phyloP scores from a whole-genome alignment of 1,140 invertebrate species.

The Atta texana region DNA sequence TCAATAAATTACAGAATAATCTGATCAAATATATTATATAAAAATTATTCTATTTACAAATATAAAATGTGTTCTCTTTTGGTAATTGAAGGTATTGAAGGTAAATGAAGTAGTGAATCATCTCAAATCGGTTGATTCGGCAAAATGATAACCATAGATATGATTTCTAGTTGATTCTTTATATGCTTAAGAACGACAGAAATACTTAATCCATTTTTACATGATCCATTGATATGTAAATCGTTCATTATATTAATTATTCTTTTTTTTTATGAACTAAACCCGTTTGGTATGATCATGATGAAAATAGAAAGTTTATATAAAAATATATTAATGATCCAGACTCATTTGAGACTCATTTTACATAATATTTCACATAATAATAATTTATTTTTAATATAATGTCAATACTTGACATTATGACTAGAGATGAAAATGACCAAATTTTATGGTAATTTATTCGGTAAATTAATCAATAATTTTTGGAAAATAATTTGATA shows the following conservation, averaged over 20 bases:
- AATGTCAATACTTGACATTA: too few relatives aligned
- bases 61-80: neutral
- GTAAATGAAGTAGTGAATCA: neutral
- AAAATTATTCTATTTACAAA: neutral
- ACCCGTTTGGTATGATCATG: conserved; percentile 12
- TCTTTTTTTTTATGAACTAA: conserved; percentile 4
- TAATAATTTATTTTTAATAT: neutral
- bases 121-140: neutral
- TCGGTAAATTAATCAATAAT: too few relatives aligned
- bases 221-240: conserved; percentile 18
- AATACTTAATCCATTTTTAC: conserved; percentile 44
- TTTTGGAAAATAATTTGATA: too few relatives aligned
- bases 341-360: neutral
- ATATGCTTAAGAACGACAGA: neutral
- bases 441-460: too few relatives aligned
- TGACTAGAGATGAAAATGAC: too few relatives aligned
- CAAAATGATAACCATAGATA: conserved; percentile 3
- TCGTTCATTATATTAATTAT: conserved; percentile 43
- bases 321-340: neutral
- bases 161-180: neutral
- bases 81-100: neutral
- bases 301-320: conserved; percentile 5
- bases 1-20: neutral
- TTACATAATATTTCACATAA: neutral
- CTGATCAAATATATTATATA: neutral